Evolutionary conservation across 53 echinoderm and acorn worm species (phyloP).

Genomic region (Paelopatides confundens): DNA sequence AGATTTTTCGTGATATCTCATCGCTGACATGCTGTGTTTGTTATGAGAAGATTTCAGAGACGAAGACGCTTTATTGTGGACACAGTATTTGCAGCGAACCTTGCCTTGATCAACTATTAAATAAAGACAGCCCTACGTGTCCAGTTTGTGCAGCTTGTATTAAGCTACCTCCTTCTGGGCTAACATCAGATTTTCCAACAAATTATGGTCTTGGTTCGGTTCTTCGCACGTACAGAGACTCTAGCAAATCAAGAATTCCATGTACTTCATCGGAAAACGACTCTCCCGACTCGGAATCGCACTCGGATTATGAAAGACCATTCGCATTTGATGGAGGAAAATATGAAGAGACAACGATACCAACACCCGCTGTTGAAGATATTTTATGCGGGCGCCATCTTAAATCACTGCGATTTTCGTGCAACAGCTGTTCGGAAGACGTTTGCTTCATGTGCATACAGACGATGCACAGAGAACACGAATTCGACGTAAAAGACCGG

Average conservation of each 20-base stretch:
- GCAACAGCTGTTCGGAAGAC: not conserved
- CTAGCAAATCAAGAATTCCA: not conserved
- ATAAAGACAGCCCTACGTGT: not conserved
- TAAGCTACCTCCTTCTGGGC: slow-evolving; percentile 10
- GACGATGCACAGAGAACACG: slow-evolving; percentile 2
- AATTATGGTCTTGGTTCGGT: slow-evolving; percentile 32
- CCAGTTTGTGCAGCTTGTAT: not conserved
- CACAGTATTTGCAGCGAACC: slow-evolving; percentile 18
- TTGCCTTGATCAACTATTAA: not conserved
- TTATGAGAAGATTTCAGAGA: slow-evolving; percentile 40
- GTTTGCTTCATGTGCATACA: not conserved
- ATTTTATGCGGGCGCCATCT: not conserved
- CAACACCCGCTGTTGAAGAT: not conserved
- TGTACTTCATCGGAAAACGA: not conserved
- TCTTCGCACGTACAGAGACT: slow-evolving; percentile 12
- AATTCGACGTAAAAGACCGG: not conserved
- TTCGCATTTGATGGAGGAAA: not conserved
- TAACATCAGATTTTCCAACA: slow-evolving; percentile 15
- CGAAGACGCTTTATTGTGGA: slow-evolving; percentile 23
- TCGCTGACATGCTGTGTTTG: slow-evolving; percentile 42
- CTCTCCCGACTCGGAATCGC: not conserved
- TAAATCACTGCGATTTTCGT: slow-evolving; percentile 1
- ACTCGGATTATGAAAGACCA: not conserved
- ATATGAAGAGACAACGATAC: not conserved
- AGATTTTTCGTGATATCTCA: not conserved